Evolutionary conservation across 2,888 invertebrate genomes (phyloP).

Genomic region (Pandemis cinnamomeana): DNA sequence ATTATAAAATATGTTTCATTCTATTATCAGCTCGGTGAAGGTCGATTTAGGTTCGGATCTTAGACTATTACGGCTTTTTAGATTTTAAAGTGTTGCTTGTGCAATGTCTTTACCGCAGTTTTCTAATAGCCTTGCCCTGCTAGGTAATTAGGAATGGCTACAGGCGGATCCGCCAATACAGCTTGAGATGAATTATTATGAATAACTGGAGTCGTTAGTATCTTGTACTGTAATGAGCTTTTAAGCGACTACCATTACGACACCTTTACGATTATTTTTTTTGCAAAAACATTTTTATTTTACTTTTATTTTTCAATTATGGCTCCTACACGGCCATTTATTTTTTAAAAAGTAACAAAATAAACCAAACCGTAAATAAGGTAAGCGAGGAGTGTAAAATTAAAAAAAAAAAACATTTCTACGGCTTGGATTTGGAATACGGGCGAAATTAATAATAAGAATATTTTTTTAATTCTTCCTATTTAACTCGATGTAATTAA

Average conservation of each 20-base stretch:
- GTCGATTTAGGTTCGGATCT: too few relatives aligned
- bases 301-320: too few relatives aligned
- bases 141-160: conserved; percentile 53
- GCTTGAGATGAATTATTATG: conserved; percentile 53
- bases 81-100: neutral
- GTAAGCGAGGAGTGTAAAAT: too few relatives aligned
- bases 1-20: too few relatives aligned
- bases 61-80: neutral
- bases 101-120: conserved; percentile 11
- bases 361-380: neutral
- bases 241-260: conserved; percentile 37
- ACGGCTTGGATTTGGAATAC: too few relatives aligned
- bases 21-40: too few relatives aligned
- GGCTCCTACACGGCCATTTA: too few relatives aligned
- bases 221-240: conserved; percentile 51
- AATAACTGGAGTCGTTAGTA: conserved; percentile 55
- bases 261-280: conserved; percentile 29
- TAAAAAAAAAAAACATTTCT: too few relatives aligned
- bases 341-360: neutral
- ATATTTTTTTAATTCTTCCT: too few relatives aligned
- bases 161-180: conserved; percentile 45
- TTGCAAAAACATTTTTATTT: too few relatives aligned
- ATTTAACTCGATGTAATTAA: too few relatives aligned
- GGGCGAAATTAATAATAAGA: too few relatives aligned
- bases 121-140: conserved; percentile 50